phyloP scores from a whole-genome alignment of 1,140 invertebrate genomes.

The Wasmannia auropunctata region DNA sequence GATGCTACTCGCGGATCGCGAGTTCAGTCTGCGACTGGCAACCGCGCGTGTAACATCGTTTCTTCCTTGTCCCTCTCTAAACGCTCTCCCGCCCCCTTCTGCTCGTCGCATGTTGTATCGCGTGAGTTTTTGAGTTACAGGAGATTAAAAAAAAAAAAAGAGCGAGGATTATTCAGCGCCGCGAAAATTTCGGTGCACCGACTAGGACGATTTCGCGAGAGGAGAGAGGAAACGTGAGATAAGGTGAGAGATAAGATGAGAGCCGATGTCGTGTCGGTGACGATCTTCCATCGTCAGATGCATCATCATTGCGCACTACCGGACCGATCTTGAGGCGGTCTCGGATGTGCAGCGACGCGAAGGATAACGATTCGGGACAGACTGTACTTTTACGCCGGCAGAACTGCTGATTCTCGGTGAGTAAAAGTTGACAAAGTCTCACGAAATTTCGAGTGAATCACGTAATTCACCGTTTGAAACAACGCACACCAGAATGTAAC shows the following conservation, averaged over 20 bases:
- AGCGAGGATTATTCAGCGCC: not conserved
- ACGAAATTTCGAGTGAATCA: not conserved
- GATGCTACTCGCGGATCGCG: conserved; percentile 77
- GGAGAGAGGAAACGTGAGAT: not conserved
- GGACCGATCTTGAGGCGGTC: conserved; percentile 63
- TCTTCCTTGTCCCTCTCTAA: conserved; percentile 12
- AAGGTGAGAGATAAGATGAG: conserved; percentile 33
- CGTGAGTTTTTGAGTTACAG: not conserved
- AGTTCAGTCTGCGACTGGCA: conserved; percentile 78
- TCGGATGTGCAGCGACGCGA: conserved; percentile 62
- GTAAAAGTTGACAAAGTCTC: not conserved
- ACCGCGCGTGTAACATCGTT: conserved; percentile 72
- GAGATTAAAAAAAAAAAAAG: not conserved
- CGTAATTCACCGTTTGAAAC: not conserved
- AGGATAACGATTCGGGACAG: conserved; percentile 54
- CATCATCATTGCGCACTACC: not conserved
- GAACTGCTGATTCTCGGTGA: conserved; percentile 57
- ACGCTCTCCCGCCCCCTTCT: not conserved
- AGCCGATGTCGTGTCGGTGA: conserved; percentile 29
- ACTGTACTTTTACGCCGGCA: not conserved
- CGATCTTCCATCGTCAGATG: not conserved
- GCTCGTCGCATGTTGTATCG: conserved; percentile 8
- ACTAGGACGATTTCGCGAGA: not conserved
- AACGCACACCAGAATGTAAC: not conserved
- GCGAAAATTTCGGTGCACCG: conserved; percentile 27